phyloP scores from a whole-genome alignment of 2,888 invertebrate species.

The Tetrapedia diversipes region DNA sequence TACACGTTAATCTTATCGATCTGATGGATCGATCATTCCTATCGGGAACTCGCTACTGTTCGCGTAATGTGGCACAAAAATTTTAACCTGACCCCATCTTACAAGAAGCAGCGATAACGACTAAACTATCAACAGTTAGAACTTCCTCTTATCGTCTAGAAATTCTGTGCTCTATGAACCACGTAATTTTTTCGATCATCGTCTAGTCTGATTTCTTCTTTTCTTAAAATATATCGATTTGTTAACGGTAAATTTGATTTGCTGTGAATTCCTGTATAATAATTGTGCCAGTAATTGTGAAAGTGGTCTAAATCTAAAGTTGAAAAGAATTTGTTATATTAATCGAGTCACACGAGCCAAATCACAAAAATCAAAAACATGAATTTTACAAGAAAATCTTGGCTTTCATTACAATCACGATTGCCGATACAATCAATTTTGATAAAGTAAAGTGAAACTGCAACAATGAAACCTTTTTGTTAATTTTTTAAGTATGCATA shows the following conservation, averaged over 20 bases:
- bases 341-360: no score
- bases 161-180: no score
- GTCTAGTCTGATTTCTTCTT: background rate
- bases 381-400: no score
- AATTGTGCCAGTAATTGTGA: no score
- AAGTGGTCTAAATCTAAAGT: no score
- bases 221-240: slow-evolving; percentile 8
- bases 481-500: background rate
- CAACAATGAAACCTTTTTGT: no score
- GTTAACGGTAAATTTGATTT: background rate
- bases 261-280: background rate
- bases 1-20: slow-evolving; percentile 67
- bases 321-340: no score
- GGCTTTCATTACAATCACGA: no score
- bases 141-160: no score
- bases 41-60: slow-evolving; percentile 62
- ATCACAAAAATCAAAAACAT: no score
- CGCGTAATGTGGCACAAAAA: slow-evolving; percentile 62
- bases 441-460: no score
- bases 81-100: slow-evolving; percentile 62
- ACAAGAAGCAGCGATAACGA: slow-evolving; percentile 54
- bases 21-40: slow-evolving; percentile 54
- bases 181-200: slow-evolving; percentile 17
- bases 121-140: slow-evolving; percentile 33
- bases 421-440: no score